Evolutionary conservation across 2,888 invertebrate genomes (phyloP).

Genomic region (Nephrotoma guestfalica): DNA sequence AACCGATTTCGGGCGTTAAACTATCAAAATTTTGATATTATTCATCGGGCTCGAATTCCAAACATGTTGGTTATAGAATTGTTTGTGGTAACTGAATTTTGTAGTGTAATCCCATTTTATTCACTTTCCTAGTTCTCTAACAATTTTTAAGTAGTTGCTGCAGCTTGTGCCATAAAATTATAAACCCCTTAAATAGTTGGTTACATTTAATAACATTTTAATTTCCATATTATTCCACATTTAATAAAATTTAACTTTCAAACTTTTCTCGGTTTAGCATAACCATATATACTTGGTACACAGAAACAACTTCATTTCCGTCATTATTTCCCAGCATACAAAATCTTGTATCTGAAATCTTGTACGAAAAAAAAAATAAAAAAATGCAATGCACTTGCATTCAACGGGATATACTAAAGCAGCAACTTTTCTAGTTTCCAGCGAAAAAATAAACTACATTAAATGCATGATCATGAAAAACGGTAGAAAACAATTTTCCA

Average conservation of each 20-base stretch:
- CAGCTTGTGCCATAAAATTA: too few species aligned
- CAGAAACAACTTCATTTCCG: not conserved
- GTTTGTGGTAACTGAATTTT: too few species aligned
- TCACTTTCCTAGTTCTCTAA: too few species aligned
- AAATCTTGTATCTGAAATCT: not conserved
- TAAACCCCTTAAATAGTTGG: not conserved
- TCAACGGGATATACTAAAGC: not conserved
- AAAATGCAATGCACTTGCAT: not conserved
- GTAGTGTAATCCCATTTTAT: too few species aligned
- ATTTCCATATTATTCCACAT: not conserved
- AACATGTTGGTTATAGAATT: too few species aligned
- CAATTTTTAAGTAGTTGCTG: too few species aligned
- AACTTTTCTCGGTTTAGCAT: not conserved
- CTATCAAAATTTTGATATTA: too few species aligned
- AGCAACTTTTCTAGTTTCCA: not conserved
- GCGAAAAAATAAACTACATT: not conserved
- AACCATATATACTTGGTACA: not conserved
- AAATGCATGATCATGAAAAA: not conserved
- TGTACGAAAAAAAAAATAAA: not conserved
- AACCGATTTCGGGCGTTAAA: too few species aligned
- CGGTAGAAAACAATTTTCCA: not conserved
- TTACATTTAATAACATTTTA: not conserved
- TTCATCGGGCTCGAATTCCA: too few species aligned
- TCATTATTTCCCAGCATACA: not conserved
- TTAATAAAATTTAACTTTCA: not conserved